Base-by-base conservation (phyloP, 2,113 vertebrate genomes). In the Protobothrops mucrosquamatus region DNA sequence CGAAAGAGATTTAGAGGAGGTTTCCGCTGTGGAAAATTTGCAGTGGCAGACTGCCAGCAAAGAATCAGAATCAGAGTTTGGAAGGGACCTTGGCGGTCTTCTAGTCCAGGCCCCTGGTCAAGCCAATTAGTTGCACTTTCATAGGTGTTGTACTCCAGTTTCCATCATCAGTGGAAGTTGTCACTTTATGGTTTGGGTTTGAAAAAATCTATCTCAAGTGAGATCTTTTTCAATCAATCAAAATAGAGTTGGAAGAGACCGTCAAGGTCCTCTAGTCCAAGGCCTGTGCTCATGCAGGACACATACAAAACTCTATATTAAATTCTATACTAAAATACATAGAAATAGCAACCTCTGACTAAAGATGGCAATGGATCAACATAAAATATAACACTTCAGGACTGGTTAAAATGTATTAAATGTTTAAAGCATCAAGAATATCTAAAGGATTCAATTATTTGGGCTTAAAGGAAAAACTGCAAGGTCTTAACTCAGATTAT, bases 261-360 rank as follows among this genome's bases (percentile, higher is more conserved):
- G 12, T 64, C 10, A 26, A 29, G 10, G 26, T 64, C 26, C 12
- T 64, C 59, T 64, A 29, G 26, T 64, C 26, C 26, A 61, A 29
- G 24, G 3, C 59, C 59, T 9, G 26, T 61, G 10, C 24, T 61
- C 59, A 64, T 29, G 59, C 3, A 59, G 57, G 57, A 24, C 23
- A 59, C 23, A 39, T 39, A 39, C 1, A 39, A 1, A 39, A 39
- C 39, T 43, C 2, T 43, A 43, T 43, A 43, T 92, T 95, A 95
- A 94, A 51, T 96, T 88, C 69, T 59, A 11, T 93, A 95, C 94
- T 85, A 93, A 93, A 93, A 93, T 92, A 52, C 39, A 92, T 93
- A 94, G 93, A 94, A 94, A 94, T 95, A 90, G 93, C 93, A 88
- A 94, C 86, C 86, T 56, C 57, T 94, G 93, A 93, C 90, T 94